Conservation (phyloP, 1,140 invertebrate species). For the Wasmannia auropunctata region DNA sequence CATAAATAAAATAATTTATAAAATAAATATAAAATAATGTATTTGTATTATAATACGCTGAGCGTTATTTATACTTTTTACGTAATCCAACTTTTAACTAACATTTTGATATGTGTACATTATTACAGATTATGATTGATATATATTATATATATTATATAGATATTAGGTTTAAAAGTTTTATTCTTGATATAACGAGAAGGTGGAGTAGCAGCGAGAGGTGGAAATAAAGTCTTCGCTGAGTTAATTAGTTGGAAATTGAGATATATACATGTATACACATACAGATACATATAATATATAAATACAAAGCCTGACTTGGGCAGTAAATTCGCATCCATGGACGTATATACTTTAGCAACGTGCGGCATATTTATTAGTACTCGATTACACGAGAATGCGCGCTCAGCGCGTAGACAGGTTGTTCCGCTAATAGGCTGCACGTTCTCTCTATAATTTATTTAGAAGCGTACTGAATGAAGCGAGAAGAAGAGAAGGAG, state of each 20-base stretch:
- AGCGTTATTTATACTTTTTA: neutral
- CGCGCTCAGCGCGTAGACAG: slow-evolving; percentile 51
- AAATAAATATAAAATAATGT: no score
- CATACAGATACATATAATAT: neutral
- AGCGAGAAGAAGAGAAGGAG: neutral
- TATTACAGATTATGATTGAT: neutral
- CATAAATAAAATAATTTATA: neutral
- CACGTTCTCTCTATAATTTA: slow-evolving; percentile 70
- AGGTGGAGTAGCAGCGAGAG: neutral
- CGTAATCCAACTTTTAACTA: neutral
- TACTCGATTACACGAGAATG: slow-evolving; percentile 38
- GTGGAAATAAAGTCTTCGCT: slow-evolving; percentile 1
- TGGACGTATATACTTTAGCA: slow-evolving; percentile 8
- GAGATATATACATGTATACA: neutral
- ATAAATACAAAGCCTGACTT: neutral
- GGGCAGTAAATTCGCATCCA: slow-evolving; percentile 3
- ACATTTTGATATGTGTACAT: neutral
- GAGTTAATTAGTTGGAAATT: slow-evolving; percentile 27
- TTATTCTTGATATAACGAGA: neutral
- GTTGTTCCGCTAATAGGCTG: slow-evolving; percentile 72
- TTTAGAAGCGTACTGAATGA: slow-evolving; percentile 55
- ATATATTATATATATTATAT: neutral
- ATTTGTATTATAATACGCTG: neutral
- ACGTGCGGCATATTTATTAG: slow-evolving; percentile 45
- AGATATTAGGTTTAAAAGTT: neutral